These are phyloP conservation scores for Phataginus tetradactyla DNA, from an alignment of 2,797 vertebrate species.

Conservation along the genomic window DNA sequence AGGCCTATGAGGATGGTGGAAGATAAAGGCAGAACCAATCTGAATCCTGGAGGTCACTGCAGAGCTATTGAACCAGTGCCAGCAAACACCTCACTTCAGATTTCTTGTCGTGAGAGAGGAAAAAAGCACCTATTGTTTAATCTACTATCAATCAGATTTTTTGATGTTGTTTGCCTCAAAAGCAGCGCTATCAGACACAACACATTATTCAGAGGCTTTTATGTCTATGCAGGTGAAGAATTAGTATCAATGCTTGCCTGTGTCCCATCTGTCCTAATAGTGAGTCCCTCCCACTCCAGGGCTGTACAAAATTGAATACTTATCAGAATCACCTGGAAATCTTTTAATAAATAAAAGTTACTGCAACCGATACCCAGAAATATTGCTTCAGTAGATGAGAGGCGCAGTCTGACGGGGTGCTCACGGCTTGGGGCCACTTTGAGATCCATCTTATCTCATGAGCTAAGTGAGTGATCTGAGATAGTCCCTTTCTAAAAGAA, in stretches of 20 bases:
- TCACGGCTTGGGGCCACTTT: not conserved
- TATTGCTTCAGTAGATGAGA: not conserved
- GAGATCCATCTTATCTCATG: not conserved
- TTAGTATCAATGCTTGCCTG: not conserved
- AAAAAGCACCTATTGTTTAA: constrained; percentile 60
- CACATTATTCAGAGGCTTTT: not conserved
- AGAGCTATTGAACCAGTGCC: constrained; percentile 11
- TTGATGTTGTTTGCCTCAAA: constrained; percentile 43
- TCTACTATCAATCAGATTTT: constrained; percentile 7
- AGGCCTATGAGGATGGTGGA: not conserved
- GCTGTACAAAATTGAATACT: not conserved
- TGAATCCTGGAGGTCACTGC: not conserved
- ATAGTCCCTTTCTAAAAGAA: not conserved
- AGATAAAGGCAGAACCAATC: not conserved
- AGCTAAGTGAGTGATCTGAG: not conserved
- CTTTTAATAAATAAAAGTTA: not conserved
- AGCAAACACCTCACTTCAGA: not conserved
- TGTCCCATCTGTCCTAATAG: not conserved
- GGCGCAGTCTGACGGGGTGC: not conserved
- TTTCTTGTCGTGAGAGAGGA: constrained; percentile 14
- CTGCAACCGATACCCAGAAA: not conserved
- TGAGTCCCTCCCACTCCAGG: not conserved
- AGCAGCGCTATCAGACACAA: constrained; percentile 30
- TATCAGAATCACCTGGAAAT: not conserved
- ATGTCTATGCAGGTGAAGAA: not conserved